Evolutionary conservation across 1,140 invertebrate genomes (phyloP), one percentile per base, ranked within the genome.

Genomic region (Eufriesea mexicana): DNA sequence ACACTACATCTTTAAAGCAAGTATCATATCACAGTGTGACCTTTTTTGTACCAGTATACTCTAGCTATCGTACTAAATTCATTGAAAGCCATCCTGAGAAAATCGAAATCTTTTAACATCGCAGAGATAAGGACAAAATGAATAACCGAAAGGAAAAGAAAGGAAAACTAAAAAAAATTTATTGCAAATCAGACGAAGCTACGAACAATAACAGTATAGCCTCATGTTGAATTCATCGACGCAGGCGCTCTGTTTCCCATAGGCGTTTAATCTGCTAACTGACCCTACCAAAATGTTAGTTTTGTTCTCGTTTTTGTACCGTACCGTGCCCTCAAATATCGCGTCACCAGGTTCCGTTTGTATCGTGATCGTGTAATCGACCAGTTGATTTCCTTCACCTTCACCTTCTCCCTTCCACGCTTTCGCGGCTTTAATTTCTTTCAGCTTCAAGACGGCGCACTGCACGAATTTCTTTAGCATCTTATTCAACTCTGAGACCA

Each of bases 211-310:
- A 93, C 97, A 97, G 92, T 97, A 97, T 74, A 97, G 95, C 90
- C 97, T 97, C 47, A 98, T 94, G 86, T 96, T 95, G 86, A 96
- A 96, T 88, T 97, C 95, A 73, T 96, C 95, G 45, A 98, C 95
- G 90, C 97, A 98, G 84, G 94, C 94, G 92, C 97, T 97, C 92
- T 98, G 97, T 78, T 96, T 95, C 9, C 96, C 97, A 86, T 98
- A 98, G n/a, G 96, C 90, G 92, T 98, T 98, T n/a, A 98, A 94
- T 45, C 97, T 95, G 89, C 97, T 98, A 42, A 98, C 95, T 5
- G 96, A 95, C 2, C 97, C 97, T 0, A 93, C 74, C 12, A 94
- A 73, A 57, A 95, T 95, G 9, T 94, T 92, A 86, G 90, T 95
- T n/a, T 89, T 86, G 35, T 92, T 90, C 10, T 94, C 91, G 9